These are phyloP conservation scores for Alviniconcha strummeri DNA, from an alignment of 2,888 invertebrate genomes.

Conservation along the genomic window DNA sequence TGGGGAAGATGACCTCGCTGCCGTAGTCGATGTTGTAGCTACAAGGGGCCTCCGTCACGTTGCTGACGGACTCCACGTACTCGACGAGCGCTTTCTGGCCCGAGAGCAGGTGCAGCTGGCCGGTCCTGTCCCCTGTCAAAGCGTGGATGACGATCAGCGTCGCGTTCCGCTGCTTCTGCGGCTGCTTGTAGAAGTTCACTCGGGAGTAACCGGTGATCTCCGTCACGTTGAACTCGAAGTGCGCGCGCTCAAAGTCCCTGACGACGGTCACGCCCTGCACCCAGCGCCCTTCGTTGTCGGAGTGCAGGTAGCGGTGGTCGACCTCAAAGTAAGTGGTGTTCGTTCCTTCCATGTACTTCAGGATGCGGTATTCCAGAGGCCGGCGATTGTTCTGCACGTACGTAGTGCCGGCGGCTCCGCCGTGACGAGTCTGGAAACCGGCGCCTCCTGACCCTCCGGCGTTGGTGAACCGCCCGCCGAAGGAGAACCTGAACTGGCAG, in stretches of 20 bases:
- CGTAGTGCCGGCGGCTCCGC: slow-evolving; percentile 60
- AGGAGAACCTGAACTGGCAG: slow-evolving; percentile 57
- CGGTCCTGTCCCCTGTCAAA: slow-evolving; percentile 59
- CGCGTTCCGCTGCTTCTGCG: slow-evolving; percentile 17
- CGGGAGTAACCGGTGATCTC: slow-evolving; percentile 53
- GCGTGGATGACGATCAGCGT: slow-evolving; percentile 52
- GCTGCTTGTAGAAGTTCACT: slow-evolving; percentile 54
- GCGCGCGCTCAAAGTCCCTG: slow-evolving; percentile 50
- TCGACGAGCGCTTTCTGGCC: slow-evolving; percentile 53
- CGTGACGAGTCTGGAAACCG: slow-evolving; percentile 38
- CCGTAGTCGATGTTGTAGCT: slow-evolving; percentile 58
- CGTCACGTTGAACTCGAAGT: slow-evolving; percentile 60
- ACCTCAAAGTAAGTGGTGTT: slow-evolving; percentile 56
- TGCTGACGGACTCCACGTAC: slow-evolving; percentile 56
- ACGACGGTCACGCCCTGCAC: slow-evolving; percentile 57
- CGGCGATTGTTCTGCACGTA: slow-evolving; percentile 60
- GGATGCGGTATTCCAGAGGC: slow-evolving; percentile 56
- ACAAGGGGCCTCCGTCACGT: slow-evolving; percentile 61
- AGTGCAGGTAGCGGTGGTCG: slow-evolving; percentile 52
- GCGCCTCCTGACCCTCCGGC: slow-evolving; percentile 51
- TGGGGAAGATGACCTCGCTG: slow-evolving; percentile 57
- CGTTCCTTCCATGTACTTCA: slow-evolving; percentile 53
- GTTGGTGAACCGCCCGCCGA: slow-evolving; percentile 55
- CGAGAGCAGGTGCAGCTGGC: slow-evolving; percentile 55
- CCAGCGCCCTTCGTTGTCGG: slow-evolving; percentile 53